These are phyloP conservation scores for Macropodus opercularis DNA, from an alignment of 2,797 vertebrate genomes.

Conservation along the genomic window DNA sequence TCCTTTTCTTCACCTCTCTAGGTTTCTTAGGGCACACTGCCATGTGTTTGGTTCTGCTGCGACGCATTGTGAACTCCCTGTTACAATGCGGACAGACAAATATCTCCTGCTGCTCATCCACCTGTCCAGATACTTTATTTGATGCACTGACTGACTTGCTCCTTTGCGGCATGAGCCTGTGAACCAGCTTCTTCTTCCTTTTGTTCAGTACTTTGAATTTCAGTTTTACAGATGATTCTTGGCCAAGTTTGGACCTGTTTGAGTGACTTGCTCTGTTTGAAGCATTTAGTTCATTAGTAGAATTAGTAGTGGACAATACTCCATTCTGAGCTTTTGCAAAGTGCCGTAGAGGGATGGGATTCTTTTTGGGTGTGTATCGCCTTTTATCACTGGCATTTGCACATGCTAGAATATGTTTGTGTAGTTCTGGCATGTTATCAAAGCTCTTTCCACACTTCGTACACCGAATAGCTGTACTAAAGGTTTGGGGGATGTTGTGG, in stretches of 20 bases:
- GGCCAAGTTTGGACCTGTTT: constrained; percentile 86
- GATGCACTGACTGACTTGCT: constrained; percentile 84
- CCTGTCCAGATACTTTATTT: constrained; percentile 71
- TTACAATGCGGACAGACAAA: constrained; percentile 94
- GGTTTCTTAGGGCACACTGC: constrained; percentile 94
- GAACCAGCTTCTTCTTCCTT: constrained; percentile 91
- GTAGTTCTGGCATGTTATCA: constrained; percentile 97
- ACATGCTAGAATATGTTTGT: constrained; percentile 95
- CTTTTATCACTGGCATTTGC: constrained; percentile 97
- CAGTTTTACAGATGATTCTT: constrained; percentile 88
- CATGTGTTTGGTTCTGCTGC: constrained; percentile 95
- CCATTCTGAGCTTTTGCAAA: constrained; percentile 91
- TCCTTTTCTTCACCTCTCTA: constrained; percentile 83
- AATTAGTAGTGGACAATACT: constrained; percentile 80
- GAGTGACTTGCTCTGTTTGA: constrained; percentile 88
- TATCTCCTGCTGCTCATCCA: constrained; percentile 75
- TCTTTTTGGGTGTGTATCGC: constrained; percentile 96
- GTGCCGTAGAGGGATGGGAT: constrained; percentile 93
- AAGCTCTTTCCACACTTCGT: constrained; percentile 99
- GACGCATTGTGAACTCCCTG: constrained; percentile 93
- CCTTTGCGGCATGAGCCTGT: constrained; percentile 91
- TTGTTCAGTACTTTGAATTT: constrained; percentile 88
- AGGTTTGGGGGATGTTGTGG: constrained; percentile 98
- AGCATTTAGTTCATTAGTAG: constrained; percentile 83
- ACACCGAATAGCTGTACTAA: constrained; percentile 95